Evolutionary conservation across 2,797 vertebrate genomes (phyloP).

Genomic region (Parambassis ranga): DNA sequence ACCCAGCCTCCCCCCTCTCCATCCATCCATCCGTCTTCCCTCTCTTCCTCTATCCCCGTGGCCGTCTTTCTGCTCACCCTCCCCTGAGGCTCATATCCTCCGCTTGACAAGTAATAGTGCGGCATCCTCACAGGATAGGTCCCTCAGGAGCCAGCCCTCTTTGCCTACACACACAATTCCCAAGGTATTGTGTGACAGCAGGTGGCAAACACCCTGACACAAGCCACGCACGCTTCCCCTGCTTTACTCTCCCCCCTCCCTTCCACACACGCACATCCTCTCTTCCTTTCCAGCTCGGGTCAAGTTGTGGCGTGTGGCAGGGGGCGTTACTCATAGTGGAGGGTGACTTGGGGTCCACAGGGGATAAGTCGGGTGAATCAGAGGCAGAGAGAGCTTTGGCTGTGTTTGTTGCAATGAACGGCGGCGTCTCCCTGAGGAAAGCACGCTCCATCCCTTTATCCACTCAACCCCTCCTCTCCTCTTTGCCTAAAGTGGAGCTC

Average conservation of each 20-base stretch:
- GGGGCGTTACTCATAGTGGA: slow-evolving; percentile 32
- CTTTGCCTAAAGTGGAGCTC: slow-evolving; percentile 75
- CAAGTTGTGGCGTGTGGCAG: slow-evolving; percentile 64
- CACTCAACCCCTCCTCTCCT: slow-evolving; percentile 62
- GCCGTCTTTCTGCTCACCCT: slow-evolving; percentile 44
- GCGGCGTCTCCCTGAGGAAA: slow-evolving; percentile 56
- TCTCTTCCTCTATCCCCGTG: slow-evolving; percentile 37
- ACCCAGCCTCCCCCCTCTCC: slow-evolving; percentile 34
- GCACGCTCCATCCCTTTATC: slow-evolving; percentile 42
- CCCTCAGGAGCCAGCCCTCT: slow-evolving; percentile 57
- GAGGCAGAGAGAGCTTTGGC: slow-evolving; percentile 31
- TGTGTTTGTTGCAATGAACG: slow-evolving; percentile 62
- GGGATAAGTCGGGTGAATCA: slow-evolving; percentile 53
- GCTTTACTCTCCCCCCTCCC: neutral
- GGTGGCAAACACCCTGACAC: slow-evolving; percentile 78
- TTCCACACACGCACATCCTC: slow-evolving; percentile 19
- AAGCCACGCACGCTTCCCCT: slow-evolving; percentile 45
- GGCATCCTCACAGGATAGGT: slow-evolving; percentile 68
- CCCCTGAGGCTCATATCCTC: slow-evolving; percentile 73
- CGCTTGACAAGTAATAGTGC: slow-evolving; percentile 79
- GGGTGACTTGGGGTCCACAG: slow-evolving; percentile 32
- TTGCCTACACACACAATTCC: slow-evolving; percentile 65
- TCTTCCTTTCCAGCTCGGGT: slow-evolving; percentile 42
- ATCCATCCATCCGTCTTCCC: slow-evolving; percentile 50
- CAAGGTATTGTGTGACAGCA: slow-evolving; percentile 78